Conservation (phyloP, 1,140 invertebrate genomes). For the Meloidogyne hapla region DNA sequence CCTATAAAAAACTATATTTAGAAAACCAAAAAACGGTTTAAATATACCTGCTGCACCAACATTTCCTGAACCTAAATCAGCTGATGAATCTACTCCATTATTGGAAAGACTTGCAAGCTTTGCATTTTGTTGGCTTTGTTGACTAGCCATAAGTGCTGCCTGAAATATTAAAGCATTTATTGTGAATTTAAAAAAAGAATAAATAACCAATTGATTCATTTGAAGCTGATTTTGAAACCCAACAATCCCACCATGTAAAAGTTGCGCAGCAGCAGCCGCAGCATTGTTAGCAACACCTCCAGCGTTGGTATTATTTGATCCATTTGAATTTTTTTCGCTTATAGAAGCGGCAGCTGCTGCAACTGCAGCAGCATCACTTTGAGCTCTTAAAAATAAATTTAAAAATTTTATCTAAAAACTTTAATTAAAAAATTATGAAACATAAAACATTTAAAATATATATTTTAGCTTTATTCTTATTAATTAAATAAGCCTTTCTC, state of each 20-base stretch:
- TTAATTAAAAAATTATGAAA: too few species aligned
- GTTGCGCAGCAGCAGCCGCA: slow-evolving; percentile 13
- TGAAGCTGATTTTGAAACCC: slow-evolving; percentile 19
- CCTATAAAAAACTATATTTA: background rate
- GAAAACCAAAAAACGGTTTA: background rate
- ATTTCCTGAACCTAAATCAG: background rate
- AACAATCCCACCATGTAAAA: slow-evolving; percentile 2
- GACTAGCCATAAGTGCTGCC: slow-evolving; percentile 24
- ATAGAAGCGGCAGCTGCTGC: slow-evolving; percentile 9
- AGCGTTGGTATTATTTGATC: background rate
- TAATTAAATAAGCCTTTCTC: too few species aligned
- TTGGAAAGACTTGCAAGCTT: slow-evolving; percentile 7
- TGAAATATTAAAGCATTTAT: background rate
- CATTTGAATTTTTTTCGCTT: slow-evolving; percentile 2
- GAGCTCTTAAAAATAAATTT: slow-evolving; percentile 5
- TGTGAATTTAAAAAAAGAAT: background rate
- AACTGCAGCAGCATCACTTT: slow-evolving; percentile 21
- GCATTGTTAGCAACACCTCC: background rate
- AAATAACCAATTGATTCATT: slow-evolving; percentile 25
- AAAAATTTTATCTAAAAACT: too few species aligned
- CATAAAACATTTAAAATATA: too few species aligned
- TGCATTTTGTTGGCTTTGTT: slow-evolving; percentile 18
- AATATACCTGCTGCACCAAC: slow-evolving; percentile 3
- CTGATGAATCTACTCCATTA: background rate
- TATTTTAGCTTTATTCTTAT: too few species aligned